A percentile compares a stretch with the other conserved stretches of the same genome.
Conservation (phyloP, 2,888 invertebrate species). For the Amphiduros pacificus region DNA sequence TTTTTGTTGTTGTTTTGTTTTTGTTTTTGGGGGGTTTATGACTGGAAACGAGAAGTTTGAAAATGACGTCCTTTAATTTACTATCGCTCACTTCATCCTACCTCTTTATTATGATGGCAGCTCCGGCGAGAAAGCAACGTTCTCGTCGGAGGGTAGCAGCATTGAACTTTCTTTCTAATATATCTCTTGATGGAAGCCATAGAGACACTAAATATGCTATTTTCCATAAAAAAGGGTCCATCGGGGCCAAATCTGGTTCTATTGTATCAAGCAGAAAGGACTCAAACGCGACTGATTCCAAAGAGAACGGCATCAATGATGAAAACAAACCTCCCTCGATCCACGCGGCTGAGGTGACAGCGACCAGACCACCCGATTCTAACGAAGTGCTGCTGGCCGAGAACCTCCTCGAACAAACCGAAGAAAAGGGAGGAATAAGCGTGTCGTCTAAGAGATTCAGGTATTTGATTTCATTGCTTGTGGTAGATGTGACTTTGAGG, state of each 20-base stretch:
- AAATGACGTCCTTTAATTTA: too few species aligned
- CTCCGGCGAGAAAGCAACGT: slow-evolving; percentile 18
- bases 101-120: slow-evolving; percentile 25
- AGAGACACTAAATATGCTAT: slow-evolving; percentile 30
- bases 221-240: slow-evolving; percentile 12
- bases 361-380: background rate
- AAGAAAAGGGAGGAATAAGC: background rate
- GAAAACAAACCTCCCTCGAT: slow-evolving; percentile 9
- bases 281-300: background rate
- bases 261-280: background rate
- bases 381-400: background rate
- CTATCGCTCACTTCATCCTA: too few species aligned
- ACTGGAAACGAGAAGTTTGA: too few species aligned
- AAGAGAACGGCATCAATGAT: slow-evolving; percentile 8
- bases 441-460: slow-evolving; percentile 13
- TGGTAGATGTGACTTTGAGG: too few species aligned
- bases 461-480: slow-evolving; percentile 4
- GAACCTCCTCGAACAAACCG: slow-evolving; percentile 1
- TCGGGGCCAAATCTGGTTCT: slow-evolving; percentile 1
- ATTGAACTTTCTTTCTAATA: slow-evolving; percentile 32
- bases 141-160: slow-evolving; percentile 29
- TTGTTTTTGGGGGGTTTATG: too few species aligned
- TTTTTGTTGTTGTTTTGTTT: too few species aligned
- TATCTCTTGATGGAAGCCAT: slow-evolving; percentile 33
- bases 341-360: background rate